phyloP scores from a whole-genome alignment of 2,888 invertebrate genomes.

The Rhimphoctona megacephalus region DNA sequence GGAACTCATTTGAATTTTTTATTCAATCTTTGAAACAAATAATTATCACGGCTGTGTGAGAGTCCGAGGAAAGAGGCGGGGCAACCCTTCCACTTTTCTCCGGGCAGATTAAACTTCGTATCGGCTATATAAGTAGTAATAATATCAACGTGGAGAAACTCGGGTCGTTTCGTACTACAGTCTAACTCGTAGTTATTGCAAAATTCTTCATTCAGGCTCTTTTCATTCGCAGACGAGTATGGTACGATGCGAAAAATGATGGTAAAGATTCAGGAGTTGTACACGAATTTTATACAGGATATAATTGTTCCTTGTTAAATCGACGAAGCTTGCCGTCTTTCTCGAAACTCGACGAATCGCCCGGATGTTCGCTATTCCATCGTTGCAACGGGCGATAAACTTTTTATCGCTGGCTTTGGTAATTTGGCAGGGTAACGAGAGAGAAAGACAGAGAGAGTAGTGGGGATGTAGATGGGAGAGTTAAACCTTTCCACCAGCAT shows the following conservation, averaged over 20 bases:
- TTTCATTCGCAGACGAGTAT: conserved; percentile 1
- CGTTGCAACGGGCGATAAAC: conserved; percentile 68
- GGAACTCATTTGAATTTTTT: conserved; percentile 82
- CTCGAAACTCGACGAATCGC: conserved; percentile 50
- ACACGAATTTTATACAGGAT: conserved; percentile 40
- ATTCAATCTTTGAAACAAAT: conserved; percentile 82
- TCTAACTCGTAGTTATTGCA: conserved; percentile 31
- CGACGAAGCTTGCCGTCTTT: conserved; percentile 25
- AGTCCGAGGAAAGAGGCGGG: conserved; percentile 47
- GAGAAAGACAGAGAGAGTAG: conserved; percentile 28
- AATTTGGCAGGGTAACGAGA: conserved; percentile 62
- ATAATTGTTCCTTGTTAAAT: conserved; percentile 62
- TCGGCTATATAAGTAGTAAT: conserved; percentile 29
- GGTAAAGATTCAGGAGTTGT: conserved; percentile 36
- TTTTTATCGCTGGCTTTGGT: conserved; percentile 72
- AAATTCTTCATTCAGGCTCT: conserved; percentile 34
- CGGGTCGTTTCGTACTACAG: conserved; percentile 19
- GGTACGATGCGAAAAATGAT: conserved; percentile 31
- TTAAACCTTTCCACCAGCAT: conserved; percentile 57
- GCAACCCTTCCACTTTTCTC: conserved; percentile 27
- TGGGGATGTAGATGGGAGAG: conserved; percentile 29
- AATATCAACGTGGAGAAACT: conserved; percentile 46
- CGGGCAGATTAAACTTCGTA: conserved; percentile 50
- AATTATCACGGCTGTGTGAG: conserved; percentile 82
- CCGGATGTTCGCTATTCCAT: conserved; percentile 58